Evolutionary conservation across 23 tunicate genomes (phyloP), one percentile per base, ranked within the genome.

Genomic region (Styela plicata): DNA sequence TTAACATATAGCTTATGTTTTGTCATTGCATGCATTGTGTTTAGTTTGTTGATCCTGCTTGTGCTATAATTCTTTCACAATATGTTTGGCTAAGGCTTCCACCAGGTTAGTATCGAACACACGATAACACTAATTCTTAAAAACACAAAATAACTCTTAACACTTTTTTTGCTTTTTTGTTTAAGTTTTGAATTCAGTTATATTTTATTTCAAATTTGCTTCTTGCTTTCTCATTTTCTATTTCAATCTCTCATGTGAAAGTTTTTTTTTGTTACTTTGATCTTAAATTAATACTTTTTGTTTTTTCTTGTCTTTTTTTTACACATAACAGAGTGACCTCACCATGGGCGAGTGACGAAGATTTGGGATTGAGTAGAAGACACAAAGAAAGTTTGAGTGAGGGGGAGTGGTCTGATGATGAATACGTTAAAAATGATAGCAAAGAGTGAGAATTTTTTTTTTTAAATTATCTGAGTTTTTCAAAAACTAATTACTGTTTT

Each of bases 311-410:
- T n/a, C 64, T n/a, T 44, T 76, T 53, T 24, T 44, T 36, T 29
- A 44, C 66, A 52, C 44, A 17, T 25, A 67, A 76, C 81, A 76
- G 81, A 26, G 31, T 76, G 24, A 36, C 81, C 21, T 44, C 81
- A 53, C 53, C 81, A 26, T 76, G 81, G 81, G 64, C 63, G 7
- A 76, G 81, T 29, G 81, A 76, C 27, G 81, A 76, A 21, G 81
- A 53, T 67, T 1, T 0, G 22, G 31, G 17, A 53, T 30, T 16
- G 63, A 52, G 30, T 17, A 1, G 37, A 20, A 53, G 65, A 44
- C 66, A 17, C 22, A 24, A 22, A 44, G 37, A 76, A 0, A 53
- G 66, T 31, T 23, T n/a, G 63, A 44, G 52, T 2, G 66, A 24
- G 64, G 64, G 31, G 7, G 81, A 76, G 7, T 76, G 81, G 81